These are phyloP conservation scores for Brienomyrus longianalis DNA, from an alignment of 2,113 vertebrate genomes.

Conservation along the genomic window DNA sequence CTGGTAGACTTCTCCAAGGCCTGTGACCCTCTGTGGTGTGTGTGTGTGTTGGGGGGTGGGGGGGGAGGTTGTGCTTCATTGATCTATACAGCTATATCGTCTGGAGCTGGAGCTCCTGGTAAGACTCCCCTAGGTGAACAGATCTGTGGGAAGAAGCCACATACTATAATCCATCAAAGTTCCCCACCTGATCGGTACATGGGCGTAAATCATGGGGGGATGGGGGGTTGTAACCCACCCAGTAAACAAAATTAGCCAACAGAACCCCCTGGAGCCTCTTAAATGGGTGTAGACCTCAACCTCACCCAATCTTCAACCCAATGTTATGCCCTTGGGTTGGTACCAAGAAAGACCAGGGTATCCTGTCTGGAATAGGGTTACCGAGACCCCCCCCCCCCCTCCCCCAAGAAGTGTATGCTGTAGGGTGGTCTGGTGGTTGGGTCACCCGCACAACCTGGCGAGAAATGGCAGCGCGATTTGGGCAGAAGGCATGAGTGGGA, in stretches of 20 bases:
- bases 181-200: neutral
- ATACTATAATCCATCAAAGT: neutral
- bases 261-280: no score
- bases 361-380: neutral
- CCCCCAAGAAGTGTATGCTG: neutral
- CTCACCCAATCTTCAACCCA: no score
- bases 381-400: neutral
- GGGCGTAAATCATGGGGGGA: no score
- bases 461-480: neutral
- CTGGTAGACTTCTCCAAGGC: neutral
- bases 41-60: neutral
- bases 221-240: no score
- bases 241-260: no score
- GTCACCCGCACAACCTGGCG: neutral
- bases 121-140: neutral
- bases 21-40: neutral
- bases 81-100: neutral
- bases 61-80: neutral
- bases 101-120: neutral
- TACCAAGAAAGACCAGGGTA: neutral
- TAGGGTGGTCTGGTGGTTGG: neutral
- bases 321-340: no score
- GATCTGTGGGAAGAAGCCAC: neutral
- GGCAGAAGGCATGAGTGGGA: neutral
- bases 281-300: no score